These are phyloP conservation scores for Myotis myotis DNA, from an alignment of 2,797 vertebrate genomes.

Conservation along the genomic window DNA sequence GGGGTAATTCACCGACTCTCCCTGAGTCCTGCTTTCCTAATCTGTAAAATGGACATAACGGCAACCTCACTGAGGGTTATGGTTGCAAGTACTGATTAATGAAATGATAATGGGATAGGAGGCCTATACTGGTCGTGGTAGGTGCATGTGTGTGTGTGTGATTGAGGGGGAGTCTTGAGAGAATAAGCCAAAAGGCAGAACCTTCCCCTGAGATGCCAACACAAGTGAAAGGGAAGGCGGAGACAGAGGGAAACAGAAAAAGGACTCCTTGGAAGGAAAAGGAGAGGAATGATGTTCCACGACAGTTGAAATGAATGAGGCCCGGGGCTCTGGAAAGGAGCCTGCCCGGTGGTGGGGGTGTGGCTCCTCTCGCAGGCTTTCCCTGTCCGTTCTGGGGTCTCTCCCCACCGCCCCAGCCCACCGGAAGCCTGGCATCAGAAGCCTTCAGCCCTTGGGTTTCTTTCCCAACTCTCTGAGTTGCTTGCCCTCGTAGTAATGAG, in stretches of 20 bases:
- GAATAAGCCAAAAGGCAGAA: conserved; percentile 28
- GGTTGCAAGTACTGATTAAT: conserved; percentile 4
- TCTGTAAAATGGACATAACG: not conserved
- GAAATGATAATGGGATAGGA: not conserved
- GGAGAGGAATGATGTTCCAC: not conserved
- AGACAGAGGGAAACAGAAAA: not conserved
- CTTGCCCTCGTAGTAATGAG: not conserved
- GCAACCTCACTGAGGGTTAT: not conserved
- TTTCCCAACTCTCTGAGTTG: not conserved
- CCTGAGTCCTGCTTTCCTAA: not conserved
- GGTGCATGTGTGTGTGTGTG: not conserved
- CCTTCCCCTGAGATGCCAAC: not conserved
- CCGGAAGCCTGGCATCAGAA: not conserved
- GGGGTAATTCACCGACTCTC: not conserved
- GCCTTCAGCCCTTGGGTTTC: not conserved
- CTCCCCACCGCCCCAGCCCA: not conserved
- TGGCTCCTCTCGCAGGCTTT: not conserved
- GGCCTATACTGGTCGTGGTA: not conserved
- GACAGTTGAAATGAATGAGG: not conserved
- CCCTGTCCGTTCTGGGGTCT: not conserved
- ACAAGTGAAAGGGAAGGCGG: not conserved
- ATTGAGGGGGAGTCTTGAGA: not conserved
- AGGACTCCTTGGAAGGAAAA: not conserved
- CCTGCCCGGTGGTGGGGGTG: not conserved
- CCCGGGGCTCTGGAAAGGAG: not conserved